Percentiles rank a stretch among this genome's conserved stretches.
Evolutionary conservation across 2,797 vertebrate genomes (phyloP).

Genomic region (Chrysocyon brachyurus): DNA sequence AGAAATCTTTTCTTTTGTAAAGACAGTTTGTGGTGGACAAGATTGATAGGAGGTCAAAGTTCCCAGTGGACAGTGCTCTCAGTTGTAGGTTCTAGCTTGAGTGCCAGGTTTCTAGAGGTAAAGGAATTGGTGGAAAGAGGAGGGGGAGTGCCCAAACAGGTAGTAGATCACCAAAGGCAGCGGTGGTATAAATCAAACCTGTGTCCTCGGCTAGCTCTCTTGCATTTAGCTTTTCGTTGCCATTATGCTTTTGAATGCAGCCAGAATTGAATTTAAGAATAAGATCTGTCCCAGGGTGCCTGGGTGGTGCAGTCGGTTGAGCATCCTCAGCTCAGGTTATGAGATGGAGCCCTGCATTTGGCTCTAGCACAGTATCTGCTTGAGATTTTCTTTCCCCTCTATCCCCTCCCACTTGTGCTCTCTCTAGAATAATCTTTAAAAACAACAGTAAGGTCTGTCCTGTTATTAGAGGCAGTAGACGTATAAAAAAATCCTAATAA

Average conservation of each 20-base stretch:
- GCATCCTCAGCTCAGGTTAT: too few species aligned
- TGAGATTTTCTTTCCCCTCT: too few species aligned
- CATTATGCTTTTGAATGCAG: background rate
- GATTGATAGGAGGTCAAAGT: background rate
- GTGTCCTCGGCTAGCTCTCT: background rate
- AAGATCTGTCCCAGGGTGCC: background rate
- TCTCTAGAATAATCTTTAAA: too few species aligned
- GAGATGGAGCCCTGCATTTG: too few species aligned
- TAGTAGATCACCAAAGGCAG: too few species aligned
- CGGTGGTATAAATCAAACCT: background rate
- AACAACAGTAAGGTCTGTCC: background rate
- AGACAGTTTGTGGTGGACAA: background rate
- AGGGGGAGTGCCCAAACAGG: rapidly evolving
- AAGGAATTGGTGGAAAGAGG: background rate
- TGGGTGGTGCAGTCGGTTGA: too few species aligned
- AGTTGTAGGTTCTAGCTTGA: background rate
- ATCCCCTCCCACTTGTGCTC: too few species aligned
- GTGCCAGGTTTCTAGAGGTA: background rate
- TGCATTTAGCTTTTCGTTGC: background rate
- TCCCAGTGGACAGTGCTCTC: background rate
- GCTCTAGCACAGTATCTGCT: too few species aligned
- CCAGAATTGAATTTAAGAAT: background rate
- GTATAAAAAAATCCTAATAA: background rate
- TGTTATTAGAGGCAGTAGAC: background rate
- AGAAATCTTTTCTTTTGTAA: background rate